Conservation (phyloP, 2,113 vertebrate species). For the Plotosus lineatus region DNA sequence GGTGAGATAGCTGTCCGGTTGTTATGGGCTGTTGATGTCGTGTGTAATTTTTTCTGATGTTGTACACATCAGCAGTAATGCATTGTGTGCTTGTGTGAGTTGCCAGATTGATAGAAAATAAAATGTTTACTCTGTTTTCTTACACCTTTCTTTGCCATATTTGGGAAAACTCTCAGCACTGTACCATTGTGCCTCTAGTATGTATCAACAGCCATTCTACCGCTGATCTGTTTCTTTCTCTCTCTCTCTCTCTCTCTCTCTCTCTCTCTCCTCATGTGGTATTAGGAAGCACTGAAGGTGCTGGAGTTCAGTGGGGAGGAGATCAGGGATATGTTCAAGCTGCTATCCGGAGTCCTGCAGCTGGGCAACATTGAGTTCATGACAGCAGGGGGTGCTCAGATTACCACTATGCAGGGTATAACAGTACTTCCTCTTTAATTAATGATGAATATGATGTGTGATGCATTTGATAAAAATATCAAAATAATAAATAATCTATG, state of each 20-base stretch:
- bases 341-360: slow-evolving; percentile 87
- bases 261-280: not conserved
- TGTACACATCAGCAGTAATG: not conserved
- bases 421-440: not conserved
- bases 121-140: not conserved
- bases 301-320: slow-evolving; percentile 85
- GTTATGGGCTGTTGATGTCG: not conserved
- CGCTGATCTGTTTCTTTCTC: too few species aligned
- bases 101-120: slow-evolving; percentile 3
- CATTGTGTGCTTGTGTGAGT: not conserved
- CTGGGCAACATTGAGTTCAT: slow-evolving; percentile 90
- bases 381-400: slow-evolving; percentile 88
- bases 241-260: not conserved
- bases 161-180: too few species aligned
- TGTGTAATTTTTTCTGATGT: not conserved
- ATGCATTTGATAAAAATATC: not conserved
- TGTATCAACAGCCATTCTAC: too few species aligned
- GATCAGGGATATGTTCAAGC: slow-evolving; percentile 87
- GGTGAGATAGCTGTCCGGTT: slow-evolving; percentile 66
- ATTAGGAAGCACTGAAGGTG: slow-evolving; percentile 85
- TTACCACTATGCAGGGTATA: slow-evolving; percentile 86
- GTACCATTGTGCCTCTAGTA: too few species aligned
- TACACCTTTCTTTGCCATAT: too few species aligned
- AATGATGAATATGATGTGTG: not conserved
- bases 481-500: too few species aligned